Base-by-base conservation (phyloP, 2,797 vertebrate species). In the Melanitta fusca region DNA sequence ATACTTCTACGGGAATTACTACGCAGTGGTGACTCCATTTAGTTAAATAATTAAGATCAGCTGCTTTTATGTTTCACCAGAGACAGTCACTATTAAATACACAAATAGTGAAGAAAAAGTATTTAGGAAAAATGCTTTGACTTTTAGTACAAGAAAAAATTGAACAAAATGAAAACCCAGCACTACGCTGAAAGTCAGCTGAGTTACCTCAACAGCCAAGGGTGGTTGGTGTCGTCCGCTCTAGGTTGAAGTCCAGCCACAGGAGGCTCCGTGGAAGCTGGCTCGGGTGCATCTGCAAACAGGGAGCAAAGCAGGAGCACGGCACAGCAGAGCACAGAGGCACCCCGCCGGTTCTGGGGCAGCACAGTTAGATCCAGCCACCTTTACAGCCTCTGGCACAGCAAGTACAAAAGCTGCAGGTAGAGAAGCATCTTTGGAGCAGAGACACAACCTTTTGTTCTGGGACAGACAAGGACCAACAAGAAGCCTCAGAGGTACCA, bases 231-330 rank as follows among this genome's bases (percentile, higher is more conserved):
- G 38, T 27, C 30, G 0, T 19, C 41, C 8, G 25, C 34, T 30
- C 53, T 30, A 22, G 20, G 4, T 1, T 19, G 57, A 5, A 65
- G 39, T 9, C 53, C 75, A 25, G 64, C 51, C 74, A 27, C 51
- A 65, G 60, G 16, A 9, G 53, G 64, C 53, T 22, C 34, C 39
- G 11, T 0, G 1, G 32, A 60, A 9, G 10, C 30, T 11, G 16
- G 38, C 49, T 51, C 10, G 7, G 12, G n/a, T 0, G 0, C 4
- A 2, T 12, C 13, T 10, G 9, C n/a, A 15, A 53, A 60, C 27
- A 7, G 12, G 1, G 0, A 13, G 36, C 39, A 20, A 69, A 56
- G 13, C 6, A 17, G 10, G 21, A 66, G 32, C 64, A 24, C 5
- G 21, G 41, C 64, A 45, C 11, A 22, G 16, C 1, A 1, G 53